Percentiles rank a stretch among this genome's conserved stretches.
Conservation (phyloP, 1,140 invertebrate genomes). For the Mizuhopecten yessoensis region DNA sequence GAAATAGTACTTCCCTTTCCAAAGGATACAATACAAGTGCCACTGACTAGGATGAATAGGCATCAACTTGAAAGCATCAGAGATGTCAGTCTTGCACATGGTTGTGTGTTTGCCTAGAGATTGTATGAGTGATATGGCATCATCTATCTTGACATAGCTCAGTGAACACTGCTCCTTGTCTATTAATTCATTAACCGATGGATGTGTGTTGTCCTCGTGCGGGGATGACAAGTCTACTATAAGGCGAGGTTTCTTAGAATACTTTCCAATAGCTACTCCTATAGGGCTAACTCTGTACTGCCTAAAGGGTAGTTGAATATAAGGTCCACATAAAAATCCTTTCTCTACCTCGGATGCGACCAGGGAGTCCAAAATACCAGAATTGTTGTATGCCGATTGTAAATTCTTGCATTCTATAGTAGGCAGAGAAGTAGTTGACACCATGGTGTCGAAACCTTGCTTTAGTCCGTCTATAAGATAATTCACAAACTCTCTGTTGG, state of each 20-base stretch:
- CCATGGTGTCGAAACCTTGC: constrained; percentile 48
- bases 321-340: constrained; percentile 55
- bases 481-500: constrained; percentile 48
- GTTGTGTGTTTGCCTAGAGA: constrained; percentile 7
- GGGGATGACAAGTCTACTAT: constrained; percentile 60
- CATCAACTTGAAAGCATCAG: constrained; percentile 50
- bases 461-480: constrained; percentile 44
- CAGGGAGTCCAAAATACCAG: not conserved
- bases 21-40: constrained; percentile 3
- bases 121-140: too few species aligned
- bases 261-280: constrained; percentile 48
- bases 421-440: not conserved
- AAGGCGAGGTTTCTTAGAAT: constrained; percentile 49
- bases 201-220: constrained; percentile 41
- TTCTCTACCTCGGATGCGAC: constrained; percentile 44
- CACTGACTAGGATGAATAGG: too few species aligned
- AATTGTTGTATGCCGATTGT: not conserved
- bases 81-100: constrained; percentile 54
- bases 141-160: not conserved
- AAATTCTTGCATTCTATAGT: constrained; percentile 55
- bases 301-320: constrained; percentile 36
- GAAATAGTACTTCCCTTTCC: constrained; percentile 37
- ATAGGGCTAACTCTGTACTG: constrained; percentile 55
- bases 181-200: constrained; percentile 60
- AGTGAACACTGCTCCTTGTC: constrained; percentile 47